Conservation (phyloP, 2,797 vertebrate species). For the Macroramphosus scolopax region DNA sequence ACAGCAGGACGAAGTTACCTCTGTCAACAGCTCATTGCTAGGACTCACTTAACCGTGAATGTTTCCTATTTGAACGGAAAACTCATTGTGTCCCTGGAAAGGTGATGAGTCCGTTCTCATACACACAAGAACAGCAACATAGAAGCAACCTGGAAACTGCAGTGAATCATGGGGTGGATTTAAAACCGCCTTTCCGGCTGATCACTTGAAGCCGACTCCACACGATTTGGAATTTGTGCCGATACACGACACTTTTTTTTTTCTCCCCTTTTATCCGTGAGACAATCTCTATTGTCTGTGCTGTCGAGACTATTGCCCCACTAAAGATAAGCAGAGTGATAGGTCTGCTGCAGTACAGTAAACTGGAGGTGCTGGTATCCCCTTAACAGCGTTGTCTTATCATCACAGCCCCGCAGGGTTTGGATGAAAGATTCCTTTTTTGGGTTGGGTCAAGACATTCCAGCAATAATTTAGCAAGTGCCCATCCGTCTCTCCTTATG, state of each 20-base stretch:
- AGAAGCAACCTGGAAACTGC: constrained; percentile 15
- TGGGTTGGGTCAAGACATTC: constrained; percentile 48
- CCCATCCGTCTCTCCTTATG: neutral
- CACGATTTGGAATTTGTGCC: constrained; percentile 30
- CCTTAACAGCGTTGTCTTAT: constrained; percentile 53
- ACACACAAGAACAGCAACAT: constrained; percentile 16
- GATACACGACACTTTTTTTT: constrained; percentile 29
- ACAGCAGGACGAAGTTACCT: constrained; percentile 44
- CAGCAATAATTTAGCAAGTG: constrained; percentile 15
- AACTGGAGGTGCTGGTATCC: constrained; percentile 42
- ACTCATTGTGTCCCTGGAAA: constrained; percentile 40
- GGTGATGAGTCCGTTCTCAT: constrained; percentile 47
- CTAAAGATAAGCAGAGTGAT: constrained; percentile 70
- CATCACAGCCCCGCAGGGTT: constrained; percentile 33
- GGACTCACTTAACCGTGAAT: constrained; percentile 50
- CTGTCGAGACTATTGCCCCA: constrained; percentile 58
- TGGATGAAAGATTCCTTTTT: constrained; percentile 43
- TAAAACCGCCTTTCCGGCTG: neutral
- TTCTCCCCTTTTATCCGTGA: constrained; percentile 20
- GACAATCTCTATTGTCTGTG: constrained; percentile 50
- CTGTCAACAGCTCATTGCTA: constrained; percentile 53
- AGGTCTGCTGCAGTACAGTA: constrained; percentile 42
- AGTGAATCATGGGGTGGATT: constrained; percentile 22
- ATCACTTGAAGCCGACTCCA: constrained; percentile 7
- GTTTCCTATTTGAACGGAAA: constrained; percentile 41